Evolutionary conservation across 2,113 vertebrate species (phyloP).

Genomic region (Casuarius casuarius): DNA sequence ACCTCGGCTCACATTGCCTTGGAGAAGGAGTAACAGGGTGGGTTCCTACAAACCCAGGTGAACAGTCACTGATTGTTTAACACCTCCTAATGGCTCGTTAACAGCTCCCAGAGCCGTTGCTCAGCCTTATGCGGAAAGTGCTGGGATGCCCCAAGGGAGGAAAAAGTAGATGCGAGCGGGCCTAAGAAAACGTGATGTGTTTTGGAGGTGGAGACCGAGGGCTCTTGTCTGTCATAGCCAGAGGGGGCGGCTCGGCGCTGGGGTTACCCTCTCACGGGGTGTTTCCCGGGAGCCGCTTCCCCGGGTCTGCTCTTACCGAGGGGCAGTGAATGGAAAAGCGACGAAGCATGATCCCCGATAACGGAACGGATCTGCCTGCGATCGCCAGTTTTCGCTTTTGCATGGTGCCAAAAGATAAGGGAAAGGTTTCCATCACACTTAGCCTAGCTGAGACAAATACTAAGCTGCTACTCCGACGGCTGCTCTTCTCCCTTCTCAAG

Average conservation of each 20-base stretch:
- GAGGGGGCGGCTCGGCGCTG: fast-evolving
- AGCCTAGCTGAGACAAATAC: background rate
- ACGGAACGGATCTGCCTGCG: background rate
- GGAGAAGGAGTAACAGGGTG: background rate
- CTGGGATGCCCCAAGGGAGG: background rate
- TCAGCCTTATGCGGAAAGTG: background rate
- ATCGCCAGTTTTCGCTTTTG: background rate
- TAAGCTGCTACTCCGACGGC: background rate
- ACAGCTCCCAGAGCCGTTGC: background rate
- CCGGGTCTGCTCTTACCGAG: background rate
- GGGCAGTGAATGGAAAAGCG: background rate
- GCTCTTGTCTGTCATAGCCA: background rate
- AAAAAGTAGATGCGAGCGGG: background rate
- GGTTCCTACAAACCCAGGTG: background rate
- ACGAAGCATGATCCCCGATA: background rate
- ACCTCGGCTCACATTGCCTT: background rate
- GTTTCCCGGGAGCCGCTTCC: background rate
- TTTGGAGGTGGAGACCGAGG: background rate
- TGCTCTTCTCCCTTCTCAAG: background rate
- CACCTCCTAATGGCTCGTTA: background rate
- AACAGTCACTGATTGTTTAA: background rate
- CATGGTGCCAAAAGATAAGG: background rate
- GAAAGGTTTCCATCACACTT: conserved; percentile 30
- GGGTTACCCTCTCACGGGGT: too few relatives aligned
- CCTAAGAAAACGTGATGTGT: background rate